Evolutionary conservation across 2,888 invertebrate species (phyloP).

Genomic region (Amphipyra berbera): DNA sequence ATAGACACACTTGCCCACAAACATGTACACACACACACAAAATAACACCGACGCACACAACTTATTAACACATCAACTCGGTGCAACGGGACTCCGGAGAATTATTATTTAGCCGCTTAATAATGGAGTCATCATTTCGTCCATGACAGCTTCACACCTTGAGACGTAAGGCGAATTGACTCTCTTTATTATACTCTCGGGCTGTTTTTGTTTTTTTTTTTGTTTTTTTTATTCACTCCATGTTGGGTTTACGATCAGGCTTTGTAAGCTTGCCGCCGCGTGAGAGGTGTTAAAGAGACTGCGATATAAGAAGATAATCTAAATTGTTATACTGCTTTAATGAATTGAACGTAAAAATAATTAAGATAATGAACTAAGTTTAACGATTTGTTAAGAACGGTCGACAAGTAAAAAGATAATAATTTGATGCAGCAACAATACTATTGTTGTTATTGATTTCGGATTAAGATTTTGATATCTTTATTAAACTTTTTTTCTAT

Average conservation of each 20-base stretch:
- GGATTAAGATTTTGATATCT: conserved; percentile 54
- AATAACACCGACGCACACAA: conserved; percentile 69
- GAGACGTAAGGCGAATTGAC: conserved; percentile 81
- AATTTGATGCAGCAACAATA: conserved; percentile 57
- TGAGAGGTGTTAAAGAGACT: conserved; percentile 82
- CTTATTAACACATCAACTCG: conserved; percentile 78
- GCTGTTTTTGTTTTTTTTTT: conserved; percentile 64
- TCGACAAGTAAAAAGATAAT: conserved; percentile 59
- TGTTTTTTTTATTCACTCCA: conserved; percentile 67
- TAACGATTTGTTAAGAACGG: conserved; percentile 65
- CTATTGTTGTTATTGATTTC: conserved; percentile 63
- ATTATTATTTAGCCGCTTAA: conserved; percentile 86
- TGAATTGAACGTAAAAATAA: conserved; percentile 79
- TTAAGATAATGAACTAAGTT: conserved; percentile 74
- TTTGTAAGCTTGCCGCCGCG: conserved; percentile 73
- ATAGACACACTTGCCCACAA: conserved; percentile 41
- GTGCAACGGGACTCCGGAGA: conserved; percentile 74
- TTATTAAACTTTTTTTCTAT: conserved; percentile 44
- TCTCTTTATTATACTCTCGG: conserved; percentile 80
- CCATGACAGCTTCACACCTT: conserved; percentile 89
- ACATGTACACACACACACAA: conserved; percentile 45
- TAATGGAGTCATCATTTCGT: conserved; percentile 88
- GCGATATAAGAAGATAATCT: conserved; percentile 77
- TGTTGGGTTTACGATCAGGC: conserved; percentile 80
- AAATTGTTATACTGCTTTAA: conserved; percentile 73